Evolutionary conservation across 2,113 vertebrate species (phyloP).

Genomic region (Barbus barbus): DNA sequence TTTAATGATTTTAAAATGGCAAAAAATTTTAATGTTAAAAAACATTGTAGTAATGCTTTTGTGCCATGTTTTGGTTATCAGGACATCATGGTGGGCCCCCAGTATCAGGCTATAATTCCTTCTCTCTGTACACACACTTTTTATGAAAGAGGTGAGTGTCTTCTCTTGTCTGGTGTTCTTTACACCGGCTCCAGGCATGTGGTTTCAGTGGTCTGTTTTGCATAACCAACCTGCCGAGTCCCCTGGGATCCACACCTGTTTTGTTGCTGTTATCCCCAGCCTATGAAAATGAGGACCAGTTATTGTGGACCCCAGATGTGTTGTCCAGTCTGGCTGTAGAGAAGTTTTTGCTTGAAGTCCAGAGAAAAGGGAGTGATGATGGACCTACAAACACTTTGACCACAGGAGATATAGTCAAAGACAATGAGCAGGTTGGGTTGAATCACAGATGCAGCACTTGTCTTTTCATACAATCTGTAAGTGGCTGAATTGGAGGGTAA

Average conservation of each 20-base stretch:
- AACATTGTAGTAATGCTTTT: neutral
- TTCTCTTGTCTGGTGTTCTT: neutral
- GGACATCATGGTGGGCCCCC: slow-evolving; percentile 94
- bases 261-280: slow-evolving; percentile 66
- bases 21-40: neutral
- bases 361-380: slow-evolving; percentile 76
- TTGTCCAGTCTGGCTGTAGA: slow-evolving; percentile 85
- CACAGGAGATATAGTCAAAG: slow-evolving; percentile 76
- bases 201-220: neutral
- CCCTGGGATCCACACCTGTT: neutral
- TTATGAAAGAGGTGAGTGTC: slow-evolving; percentile 80
- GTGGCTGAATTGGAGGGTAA: neutral
- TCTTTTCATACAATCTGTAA: neutral
- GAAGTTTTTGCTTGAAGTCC: slow-evolving; percentile 82
- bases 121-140: slow-evolving; percentile 71
- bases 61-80: slow-evolving; percentile 60
- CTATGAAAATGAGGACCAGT: slow-evolving; percentile 87
- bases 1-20: neutral
- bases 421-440: slow-evolving; percentile 87
- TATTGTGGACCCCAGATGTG: slow-evolving; percentile 88
- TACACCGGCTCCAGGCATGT: neutral
- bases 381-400: slow-evolving; percentile 62
- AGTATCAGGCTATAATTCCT: slow-evolving; percentile 90
- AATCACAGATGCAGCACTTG: neutral
- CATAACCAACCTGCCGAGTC: neutral